These are phyloP conservation scores for Pammene fasciana DNA, from an alignment of 2,888 invertebrate genomes.

Conservation along the genomic window DNA sequence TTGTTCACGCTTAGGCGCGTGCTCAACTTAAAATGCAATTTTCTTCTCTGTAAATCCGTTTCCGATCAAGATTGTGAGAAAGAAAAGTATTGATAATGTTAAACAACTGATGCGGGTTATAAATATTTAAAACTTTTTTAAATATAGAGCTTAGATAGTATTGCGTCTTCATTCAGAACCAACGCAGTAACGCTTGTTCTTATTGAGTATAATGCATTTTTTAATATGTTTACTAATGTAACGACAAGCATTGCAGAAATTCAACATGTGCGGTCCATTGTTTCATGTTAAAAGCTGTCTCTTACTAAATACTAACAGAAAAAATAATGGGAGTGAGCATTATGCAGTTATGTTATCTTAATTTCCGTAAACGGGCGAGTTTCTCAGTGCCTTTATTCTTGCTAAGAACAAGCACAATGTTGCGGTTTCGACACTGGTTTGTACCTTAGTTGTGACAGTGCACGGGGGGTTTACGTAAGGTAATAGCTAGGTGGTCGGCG, in stretches of 20 bases:
- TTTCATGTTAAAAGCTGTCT: background rate
- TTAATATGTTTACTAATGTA: too few relatives aligned
- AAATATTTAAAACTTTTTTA: background rate
- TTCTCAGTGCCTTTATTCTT: slow-evolving; percentile 31
- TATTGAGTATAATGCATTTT: too few relatives aligned
- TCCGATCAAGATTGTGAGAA: slow-evolving; percentile 4
- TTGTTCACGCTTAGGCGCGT: slow-evolving; percentile 10
- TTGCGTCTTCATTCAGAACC: too few relatives aligned
- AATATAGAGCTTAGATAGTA: too few relatives aligned
- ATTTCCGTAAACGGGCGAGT: slow-evolving; percentile 19
- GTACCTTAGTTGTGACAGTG: slow-evolving; percentile 68
- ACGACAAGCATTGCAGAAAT: background rate
- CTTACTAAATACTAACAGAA: slow-evolving; percentile 1
- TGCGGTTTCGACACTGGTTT: slow-evolving; percentile 43
- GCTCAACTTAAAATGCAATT: slow-evolving; percentile 1
- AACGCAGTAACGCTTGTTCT: too few relatives aligned
- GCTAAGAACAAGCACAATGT: slow-evolving; percentile 47
- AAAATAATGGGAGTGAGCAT: slow-evolving; percentile 8
- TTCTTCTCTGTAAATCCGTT: slow-evolving; percentile 10
- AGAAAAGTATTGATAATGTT: background rate
- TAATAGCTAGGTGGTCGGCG: slow-evolving; percentile 57
- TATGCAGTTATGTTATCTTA: slow-evolving; percentile 24
- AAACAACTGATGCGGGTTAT: background rate
- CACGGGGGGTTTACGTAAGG: slow-evolving; percentile 70
- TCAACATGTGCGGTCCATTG: background rate